Conservation (phyloP, 2,113 vertebrate genomes). For the Motacilla tschutschensis region DNA sequence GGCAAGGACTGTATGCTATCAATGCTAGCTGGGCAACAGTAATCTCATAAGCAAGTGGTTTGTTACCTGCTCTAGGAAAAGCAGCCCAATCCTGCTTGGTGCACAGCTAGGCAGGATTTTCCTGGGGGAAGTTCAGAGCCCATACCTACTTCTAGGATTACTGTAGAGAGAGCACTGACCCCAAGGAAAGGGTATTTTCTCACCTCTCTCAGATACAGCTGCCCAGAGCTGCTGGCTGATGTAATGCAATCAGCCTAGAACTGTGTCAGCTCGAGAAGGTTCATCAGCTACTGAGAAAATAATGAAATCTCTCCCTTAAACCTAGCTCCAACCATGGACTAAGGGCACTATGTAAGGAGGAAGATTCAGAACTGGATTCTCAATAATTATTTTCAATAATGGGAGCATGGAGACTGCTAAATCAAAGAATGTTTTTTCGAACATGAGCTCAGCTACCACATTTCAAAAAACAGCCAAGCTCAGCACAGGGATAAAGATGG, state of each 20-base stretch:
- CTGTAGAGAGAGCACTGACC: background rate
- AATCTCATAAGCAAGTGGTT: background rate
- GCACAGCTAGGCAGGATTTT: background rate
- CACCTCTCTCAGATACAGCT: background rate
- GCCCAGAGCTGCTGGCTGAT: background rate
- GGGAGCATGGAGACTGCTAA: background rate
- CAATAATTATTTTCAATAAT: background rate
- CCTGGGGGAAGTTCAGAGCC: background rate
- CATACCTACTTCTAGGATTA: background rate
- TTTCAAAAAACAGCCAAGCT: background rate
- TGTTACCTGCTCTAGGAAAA: background rate
- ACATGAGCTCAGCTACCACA: background rate
- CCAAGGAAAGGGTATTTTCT: background rate
- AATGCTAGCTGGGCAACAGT: background rate
- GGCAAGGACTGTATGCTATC: background rate
- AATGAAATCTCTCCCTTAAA: background rate
- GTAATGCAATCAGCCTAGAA: background rate
- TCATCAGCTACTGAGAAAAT: background rate
- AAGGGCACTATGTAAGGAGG: background rate
- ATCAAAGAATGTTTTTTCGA: background rate
- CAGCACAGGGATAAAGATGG: background rate
- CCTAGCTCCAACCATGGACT: background rate
- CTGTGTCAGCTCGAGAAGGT: background rate
- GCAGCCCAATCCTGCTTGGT: background rate
- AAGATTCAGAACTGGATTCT: background rate